These are phyloP conservation scores for Poecilia latipinna DNA, from an alignment of 2,113 vertebrate genomes.

Conservation along the genomic window DNA sequence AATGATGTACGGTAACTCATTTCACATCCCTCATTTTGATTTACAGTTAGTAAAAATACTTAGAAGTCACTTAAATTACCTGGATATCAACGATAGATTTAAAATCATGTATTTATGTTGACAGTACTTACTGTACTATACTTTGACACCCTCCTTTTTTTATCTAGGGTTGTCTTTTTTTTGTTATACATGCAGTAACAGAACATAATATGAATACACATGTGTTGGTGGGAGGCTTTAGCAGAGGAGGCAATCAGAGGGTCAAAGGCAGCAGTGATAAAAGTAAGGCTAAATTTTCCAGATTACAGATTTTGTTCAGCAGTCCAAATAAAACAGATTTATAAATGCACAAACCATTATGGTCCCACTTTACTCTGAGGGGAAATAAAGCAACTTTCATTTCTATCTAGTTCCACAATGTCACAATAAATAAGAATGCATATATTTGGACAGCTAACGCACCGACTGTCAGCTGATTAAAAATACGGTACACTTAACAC, in stretches of 20 bases:
- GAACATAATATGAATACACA: constrained; percentile 13
- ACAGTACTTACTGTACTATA: not conserved
- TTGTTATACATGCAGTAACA: constrained; percentile 23
- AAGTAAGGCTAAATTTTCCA: constrained; percentile 64
- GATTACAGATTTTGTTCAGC: constrained; percentile 1
- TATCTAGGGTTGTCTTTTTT: not conserved
- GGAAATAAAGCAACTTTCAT: not conserved
- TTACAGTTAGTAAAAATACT: constrained; percentile 1
- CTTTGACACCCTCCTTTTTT: not conserved
- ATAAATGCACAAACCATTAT: constrained; percentile 4
- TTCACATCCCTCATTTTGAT: not conserved
- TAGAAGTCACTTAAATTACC: constrained; percentile 15
- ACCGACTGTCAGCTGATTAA: constrained; percentile 19
- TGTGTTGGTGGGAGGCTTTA: constrained; percentile 12
- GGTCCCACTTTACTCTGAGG: not conserved
- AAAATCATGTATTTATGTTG: not conserved
- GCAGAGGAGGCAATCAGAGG: constrained; percentile 36
- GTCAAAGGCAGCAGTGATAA: constrained; percentile 73
- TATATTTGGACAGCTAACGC: constrained; percentile 29
- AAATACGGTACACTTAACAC: constrained; percentile 15
- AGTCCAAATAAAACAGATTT: constrained; percentile 7
- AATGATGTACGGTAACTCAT: not conserved
- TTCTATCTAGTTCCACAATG: not conserved
- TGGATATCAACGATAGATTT: not conserved
- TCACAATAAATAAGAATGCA: constrained; percentile 10